Conservation (phyloP, 2,888 invertebrate genomes). For the Agrochola circellaris region DNA sequence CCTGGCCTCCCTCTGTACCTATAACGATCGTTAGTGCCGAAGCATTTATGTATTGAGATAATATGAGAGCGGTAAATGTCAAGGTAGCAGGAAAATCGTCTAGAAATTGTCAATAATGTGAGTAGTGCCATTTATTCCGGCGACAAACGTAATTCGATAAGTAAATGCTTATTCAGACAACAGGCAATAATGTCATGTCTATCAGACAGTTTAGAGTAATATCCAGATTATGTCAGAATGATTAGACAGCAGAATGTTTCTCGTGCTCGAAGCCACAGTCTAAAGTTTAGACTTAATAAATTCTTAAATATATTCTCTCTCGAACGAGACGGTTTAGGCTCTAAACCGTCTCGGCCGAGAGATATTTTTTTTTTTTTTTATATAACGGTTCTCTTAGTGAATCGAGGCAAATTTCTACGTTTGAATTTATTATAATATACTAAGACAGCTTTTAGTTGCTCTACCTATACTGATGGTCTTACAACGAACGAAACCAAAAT, state of each 20-base stretch:
- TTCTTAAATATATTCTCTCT: too few species aligned
- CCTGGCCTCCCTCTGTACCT: conserved; percentile 48
- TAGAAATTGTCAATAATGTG: neutral
- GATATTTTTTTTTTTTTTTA: neutral
- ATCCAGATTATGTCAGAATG: neutral
- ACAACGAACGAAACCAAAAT: neutral
- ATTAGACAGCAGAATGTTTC: neutral
- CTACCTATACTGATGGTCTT: neutral
- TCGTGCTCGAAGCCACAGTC: neutral
- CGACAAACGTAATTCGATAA: neutral
- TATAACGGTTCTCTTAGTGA: neutral
- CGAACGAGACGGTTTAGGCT: too few species aligned
- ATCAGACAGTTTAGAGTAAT: neutral
- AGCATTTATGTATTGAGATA: neutral
- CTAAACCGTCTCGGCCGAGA: neutral
- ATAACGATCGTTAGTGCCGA: conserved; percentile 42
- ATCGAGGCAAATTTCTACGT: neutral
- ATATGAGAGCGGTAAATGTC: conserved; percentile 16
- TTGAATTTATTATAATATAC: neutral
- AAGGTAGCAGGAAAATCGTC: neutral
- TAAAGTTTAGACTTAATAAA: too few species aligned
- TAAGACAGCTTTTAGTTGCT: neutral
- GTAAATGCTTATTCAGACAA: too few species aligned
- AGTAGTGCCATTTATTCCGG: neutral
- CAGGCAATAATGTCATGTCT: neutral